A percentile compares a stretch with the other conserved stretches of the same genome.
Evolutionary conservation across 2,113 vertebrate species (phyloP).

Genomic region (Poeciliopsis occidentalis): DNA sequence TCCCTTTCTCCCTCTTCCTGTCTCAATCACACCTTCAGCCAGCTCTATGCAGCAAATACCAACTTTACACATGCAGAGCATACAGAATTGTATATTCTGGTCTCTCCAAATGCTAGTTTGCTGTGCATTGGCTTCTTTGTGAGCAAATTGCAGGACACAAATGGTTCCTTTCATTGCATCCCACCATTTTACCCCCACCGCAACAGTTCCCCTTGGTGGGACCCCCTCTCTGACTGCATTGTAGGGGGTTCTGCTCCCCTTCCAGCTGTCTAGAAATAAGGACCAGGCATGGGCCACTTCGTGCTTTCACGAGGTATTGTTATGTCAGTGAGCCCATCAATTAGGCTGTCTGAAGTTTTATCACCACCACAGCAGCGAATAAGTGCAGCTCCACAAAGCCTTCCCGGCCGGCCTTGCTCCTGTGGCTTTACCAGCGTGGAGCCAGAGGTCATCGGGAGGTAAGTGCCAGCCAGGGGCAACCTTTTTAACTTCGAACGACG

Average conservation of each 20-base stretch:
- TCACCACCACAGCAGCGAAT: slow-evolving; percentile 93
- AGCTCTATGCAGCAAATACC: slow-evolving; percentile 4
- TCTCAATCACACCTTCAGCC: slow-evolving; percentile 18
- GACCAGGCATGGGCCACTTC: slow-evolving; percentile 89
- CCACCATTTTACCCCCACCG: slow-evolving; percentile 41
- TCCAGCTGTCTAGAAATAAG: slow-evolving; percentile 98
- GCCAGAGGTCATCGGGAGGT: slow-evolving; percentile 89
- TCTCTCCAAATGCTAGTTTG: slow-evolving; percentile 55
- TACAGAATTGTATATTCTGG: slow-evolving; percentile 3
- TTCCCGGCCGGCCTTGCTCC: slow-evolving; percentile 85
- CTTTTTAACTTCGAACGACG: slow-evolving; percentile 82
- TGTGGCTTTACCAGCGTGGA: slow-evolving; percentile 89
- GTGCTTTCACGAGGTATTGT: slow-evolving; percentile 97
- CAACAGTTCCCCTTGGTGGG: slow-evolving; percentile 57
- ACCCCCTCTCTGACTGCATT: slow-evolving; percentile 76
- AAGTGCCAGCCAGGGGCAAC: slow-evolving; percentile 91
- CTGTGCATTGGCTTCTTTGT: slow-evolving; percentile 67
- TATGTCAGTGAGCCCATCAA: slow-evolving; percentile 99
- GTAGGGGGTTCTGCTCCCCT: slow-evolving; percentile 83
- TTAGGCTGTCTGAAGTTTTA: slow-evolving; percentile 99
- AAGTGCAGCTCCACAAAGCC: slow-evolving; percentile 93
- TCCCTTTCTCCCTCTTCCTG: slow-evolving; percentile 36
- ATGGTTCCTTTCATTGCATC: slow-evolving; percentile 75
- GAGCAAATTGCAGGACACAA: slow-evolving; percentile 74
- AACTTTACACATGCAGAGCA: slow-evolving; percentile 11